Evolutionary conservation across 2,888 invertebrate species (phyloP), one percentile per base, ranked within the genome.

Genomic region (Thymelicus acteon): DNA sequence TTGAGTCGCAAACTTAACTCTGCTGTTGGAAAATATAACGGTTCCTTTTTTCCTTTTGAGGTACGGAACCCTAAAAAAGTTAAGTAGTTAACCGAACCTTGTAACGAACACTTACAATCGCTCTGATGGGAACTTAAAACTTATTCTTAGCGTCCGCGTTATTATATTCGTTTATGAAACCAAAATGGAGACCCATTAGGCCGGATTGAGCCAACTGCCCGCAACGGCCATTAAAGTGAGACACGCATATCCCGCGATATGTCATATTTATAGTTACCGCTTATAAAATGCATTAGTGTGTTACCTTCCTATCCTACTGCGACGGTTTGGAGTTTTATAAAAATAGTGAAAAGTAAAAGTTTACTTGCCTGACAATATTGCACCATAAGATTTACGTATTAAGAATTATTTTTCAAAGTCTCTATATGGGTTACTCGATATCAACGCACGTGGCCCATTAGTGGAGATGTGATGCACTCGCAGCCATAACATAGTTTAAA

Each of bases 281-380:
- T 82, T 85, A 89, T 86, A 86, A 88, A 89, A 89, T 79, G 84
- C 90, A 89, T 89, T 88, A 89, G 85, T 85, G 85, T 85, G 82
- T 84, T 85, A 86, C 84, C 84, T 85, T 85, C 82, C 79, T 82
- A 82, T 82, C 60, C 64, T 80, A 79, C 81, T 77, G 78, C 79
- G 78, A 83, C 82, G 84, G 81, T 82, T 82, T 81, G 81, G 81
- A 81, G 76, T 82, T 90, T 85, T 88, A 82, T 84, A 83, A 87
- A 85, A 86, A 85, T 64, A 70, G 70, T 60, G 52, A 64, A 70
- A 31, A 60, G 64, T 85, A 80, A 72, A 72, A 63, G 72, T 62
- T 37, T 64, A 70, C 61, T 65, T 48, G 62, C 68, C 24, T 8
- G 2, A 24, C 40, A 70, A 72, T 47, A 62, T 60, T 57, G 44